These are phyloP conservation scores for Tribolium freemani DNA, from an alignment of 2,888 invertebrate genomes.

Conservation along the genomic window DNA sequence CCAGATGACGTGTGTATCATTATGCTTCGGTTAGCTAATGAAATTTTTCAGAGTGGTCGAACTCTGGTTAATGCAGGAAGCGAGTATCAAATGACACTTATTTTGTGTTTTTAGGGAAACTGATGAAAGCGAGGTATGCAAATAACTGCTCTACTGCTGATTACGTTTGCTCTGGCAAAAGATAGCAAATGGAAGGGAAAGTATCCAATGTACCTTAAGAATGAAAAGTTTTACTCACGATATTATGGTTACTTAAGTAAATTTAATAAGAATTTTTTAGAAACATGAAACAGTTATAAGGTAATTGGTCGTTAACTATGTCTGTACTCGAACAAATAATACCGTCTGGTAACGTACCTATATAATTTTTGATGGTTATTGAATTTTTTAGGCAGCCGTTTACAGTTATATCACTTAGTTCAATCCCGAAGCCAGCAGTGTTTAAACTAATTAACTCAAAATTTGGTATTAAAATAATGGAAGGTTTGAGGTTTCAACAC, in stretches of 20 bases:
- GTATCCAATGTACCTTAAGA: not conserved
- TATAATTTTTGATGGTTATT: constrained; percentile 3
- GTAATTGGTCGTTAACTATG: constrained; percentile 17
- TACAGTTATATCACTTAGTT: not conserved
- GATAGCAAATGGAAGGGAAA: not conserved
- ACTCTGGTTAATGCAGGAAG: not conserved
- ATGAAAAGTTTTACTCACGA: not conserved
- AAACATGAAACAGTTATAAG: constrained; percentile 22
- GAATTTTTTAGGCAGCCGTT: not conserved
- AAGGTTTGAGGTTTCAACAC: too few species aligned
- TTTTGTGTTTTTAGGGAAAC: not conserved
- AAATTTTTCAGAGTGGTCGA: not conserved
- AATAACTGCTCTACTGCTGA: not conserved
- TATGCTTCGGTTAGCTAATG: constrained; percentile 2
- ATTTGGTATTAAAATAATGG: too few species aligned
- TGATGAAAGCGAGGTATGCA: not conserved
- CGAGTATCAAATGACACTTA: not conserved
- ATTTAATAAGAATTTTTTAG: constrained; percentile 17
- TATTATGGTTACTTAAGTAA: not conserved
- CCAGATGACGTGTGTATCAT: not conserved
- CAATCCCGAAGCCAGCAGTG: too few species aligned
- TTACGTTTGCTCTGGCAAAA: not conserved
- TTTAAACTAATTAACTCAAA: too few species aligned
- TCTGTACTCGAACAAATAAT: constrained; percentile 4
- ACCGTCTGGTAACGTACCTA: not conserved